These are phyloP conservation scores for Chaetodon auriga DNA, from an alignment of 2,113 vertebrate species.

Conservation along the genomic window DNA sequence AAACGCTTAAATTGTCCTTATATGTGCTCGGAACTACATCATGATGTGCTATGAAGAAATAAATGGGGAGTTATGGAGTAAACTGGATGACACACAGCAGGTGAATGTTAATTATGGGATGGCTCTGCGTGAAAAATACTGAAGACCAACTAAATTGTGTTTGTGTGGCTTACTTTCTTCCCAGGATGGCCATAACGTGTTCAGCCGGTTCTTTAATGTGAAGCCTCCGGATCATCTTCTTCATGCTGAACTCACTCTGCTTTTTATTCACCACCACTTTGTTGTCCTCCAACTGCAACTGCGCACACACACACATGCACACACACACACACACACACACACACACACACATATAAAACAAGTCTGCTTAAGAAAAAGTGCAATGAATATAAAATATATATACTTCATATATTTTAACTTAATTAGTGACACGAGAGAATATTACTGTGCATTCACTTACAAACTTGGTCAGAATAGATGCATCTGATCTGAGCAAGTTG, in stretches of 20 bases:
- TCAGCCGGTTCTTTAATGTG: constrained; percentile 90
- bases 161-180: constrained; percentile 82
- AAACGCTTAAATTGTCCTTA: neutral
- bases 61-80: neutral
- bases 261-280: constrained; percentile 76
- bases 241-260: constrained; percentile 86
- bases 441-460: constrained; percentile 61
- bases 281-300: constrained; percentile 4
- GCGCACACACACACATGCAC: constrained; percentile 34
- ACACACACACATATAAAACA: neutral
- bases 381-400: neutral
- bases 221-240: constrained; percentile 88
- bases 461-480: constrained; percentile 62
- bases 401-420: no score
- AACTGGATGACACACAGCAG: neutral
- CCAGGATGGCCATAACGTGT: constrained; percentile 88
- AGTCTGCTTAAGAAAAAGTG: no score
- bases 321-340: neutral
- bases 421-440: neutral
- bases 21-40: neutral
- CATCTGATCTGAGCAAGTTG: constrained; percentile 48
- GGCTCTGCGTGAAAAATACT: neutral
- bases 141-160: neutral
- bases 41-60: neutral
- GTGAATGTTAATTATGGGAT: neutral